Evolutionary conservation across 2,888 invertebrate genomes (phyloP).

Genomic region (Phortica okadai): DNA sequence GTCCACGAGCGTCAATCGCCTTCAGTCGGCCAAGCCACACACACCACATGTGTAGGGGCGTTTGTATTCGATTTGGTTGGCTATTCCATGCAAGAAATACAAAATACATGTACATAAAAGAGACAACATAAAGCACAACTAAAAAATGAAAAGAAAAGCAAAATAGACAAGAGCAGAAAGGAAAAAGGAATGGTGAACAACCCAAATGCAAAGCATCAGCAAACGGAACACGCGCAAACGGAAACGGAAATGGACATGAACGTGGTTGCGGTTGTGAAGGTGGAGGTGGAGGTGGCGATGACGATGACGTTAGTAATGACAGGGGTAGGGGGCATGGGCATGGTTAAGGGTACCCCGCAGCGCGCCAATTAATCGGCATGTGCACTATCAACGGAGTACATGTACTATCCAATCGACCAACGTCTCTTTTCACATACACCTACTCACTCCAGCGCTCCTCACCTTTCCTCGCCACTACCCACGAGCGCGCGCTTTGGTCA

Average conservation of each 20-base stretch:
- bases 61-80: slow-evolving; percentile 17
- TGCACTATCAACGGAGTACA: too few relatives aligned
- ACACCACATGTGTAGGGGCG: neutral
- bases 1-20: neutral
- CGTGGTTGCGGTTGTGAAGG: neutral
- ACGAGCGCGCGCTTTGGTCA: too few relatives aligned
- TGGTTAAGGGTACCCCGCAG: too few relatives aligned
- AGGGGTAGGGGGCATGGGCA: too few relatives aligned
- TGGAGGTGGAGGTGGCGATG: neutral
- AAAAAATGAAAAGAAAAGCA: neutral
- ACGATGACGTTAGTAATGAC: neutral
- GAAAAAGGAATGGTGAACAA: neutral
- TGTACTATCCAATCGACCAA: too few relatives aligned
- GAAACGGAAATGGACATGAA: slow-evolving; percentile 12
- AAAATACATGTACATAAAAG: neutral
- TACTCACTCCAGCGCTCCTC: too few relatives aligned
- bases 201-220: neutral
- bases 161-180: neutral
- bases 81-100: neutral
- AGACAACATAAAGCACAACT: neutral
- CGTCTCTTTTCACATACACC: too few relatives aligned
- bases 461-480: too few relatives aligned
- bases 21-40: neutral
- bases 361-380: too few relatives aligned
- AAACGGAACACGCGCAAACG: neutral